A percentile compares a stretch with the other conserved stretches of the same genome.
Evolutionary conservation across 2,888 invertebrate genomes (phyloP).

Genomic region (Steromphala cineraria): DNA sequence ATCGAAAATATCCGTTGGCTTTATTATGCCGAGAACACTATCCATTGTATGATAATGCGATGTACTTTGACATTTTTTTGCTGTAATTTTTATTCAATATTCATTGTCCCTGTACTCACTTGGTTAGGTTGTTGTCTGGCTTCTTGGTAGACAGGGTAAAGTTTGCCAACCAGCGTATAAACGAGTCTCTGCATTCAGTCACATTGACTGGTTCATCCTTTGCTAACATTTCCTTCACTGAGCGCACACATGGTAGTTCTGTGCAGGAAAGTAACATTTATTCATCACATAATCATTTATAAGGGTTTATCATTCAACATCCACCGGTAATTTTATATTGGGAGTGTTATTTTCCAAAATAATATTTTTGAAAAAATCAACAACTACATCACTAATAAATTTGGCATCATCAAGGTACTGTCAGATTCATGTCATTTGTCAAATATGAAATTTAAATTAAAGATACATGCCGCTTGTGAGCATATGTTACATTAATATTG

Average conservation of each 20-base stretch:
- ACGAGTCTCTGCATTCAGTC: constrained; percentile 66
- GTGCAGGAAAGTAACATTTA: neutral
- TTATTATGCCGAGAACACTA: no score
- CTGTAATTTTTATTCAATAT: no score
- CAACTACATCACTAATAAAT: neutral
- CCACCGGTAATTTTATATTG: neutral
- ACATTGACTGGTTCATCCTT: constrained; percentile 61
- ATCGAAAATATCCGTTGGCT: no score
- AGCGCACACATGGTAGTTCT: constrained; percentile 60
- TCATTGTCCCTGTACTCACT: constrained; percentile 29
- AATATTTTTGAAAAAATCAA: no score
- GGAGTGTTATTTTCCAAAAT: neutral
- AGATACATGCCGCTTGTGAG: no score
- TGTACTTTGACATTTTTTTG: no score
- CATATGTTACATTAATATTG: no score
- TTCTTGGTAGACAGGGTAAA: constrained; percentile 58
- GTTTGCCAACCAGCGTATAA: constrained; percentile 66
- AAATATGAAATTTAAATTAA: no score
- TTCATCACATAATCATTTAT: neutral
- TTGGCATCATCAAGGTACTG: no score
- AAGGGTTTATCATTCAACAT: neutral
- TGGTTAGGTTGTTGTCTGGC: constrained; percentile 41
- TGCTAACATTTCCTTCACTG: constrained; percentile 48
- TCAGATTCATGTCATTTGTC: no score
- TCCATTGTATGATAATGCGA: no score